phyloP scores from a whole-genome alignment of 2,888 invertebrate genomes.

The Drepana falcataria region DNA sequence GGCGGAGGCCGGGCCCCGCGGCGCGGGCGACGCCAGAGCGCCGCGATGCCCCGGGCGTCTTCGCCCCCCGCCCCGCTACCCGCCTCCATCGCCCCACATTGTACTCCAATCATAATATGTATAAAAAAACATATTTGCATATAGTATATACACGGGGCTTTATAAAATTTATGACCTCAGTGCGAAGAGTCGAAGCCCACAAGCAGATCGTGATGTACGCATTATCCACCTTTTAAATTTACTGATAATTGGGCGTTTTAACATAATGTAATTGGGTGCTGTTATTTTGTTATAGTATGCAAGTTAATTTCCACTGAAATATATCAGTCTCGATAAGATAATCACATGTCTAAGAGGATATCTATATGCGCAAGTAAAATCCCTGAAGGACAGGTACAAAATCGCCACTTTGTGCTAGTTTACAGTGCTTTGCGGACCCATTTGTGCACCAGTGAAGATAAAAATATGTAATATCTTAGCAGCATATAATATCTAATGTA shows the following conservation, averaged over 20 bases:
- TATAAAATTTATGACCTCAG: slow-evolving; percentile 48
- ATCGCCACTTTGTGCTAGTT: no score
- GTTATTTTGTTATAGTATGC: no score
- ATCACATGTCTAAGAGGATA: no score
- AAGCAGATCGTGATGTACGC: slow-evolving; percentile 35
- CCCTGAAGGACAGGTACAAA: no score
- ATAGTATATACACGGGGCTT: slow-evolving; percentile 2
- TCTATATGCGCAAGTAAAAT: no score
- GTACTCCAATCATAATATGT: slow-evolving; percentile 17
- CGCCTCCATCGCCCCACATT: slow-evolving; percentile 18
- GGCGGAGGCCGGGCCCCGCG: slow-evolving; percentile 17
- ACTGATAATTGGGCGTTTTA: slow-evolving; percentile 11
- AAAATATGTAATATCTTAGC: no score
- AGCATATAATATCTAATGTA: not conserved
- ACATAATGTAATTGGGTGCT: not conserved
- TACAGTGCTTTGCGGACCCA: no score
- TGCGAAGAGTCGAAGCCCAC: slow-evolving; percentile 31
- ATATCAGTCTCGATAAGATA: no score
- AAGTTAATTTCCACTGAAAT: no score
- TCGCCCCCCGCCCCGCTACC: slow-evolving; percentile 10
- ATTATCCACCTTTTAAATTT: slow-evolving; percentile 10
- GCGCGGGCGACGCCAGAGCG: slow-evolving; percentile 17
- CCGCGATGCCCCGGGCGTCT: slow-evolving; percentile 14
- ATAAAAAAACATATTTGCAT: slow-evolving; percentile 28
- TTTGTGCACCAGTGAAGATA: no score